Conservation (phyloP, 2,113 vertebrate species). For the Galeopterus variegatus region DNA sequence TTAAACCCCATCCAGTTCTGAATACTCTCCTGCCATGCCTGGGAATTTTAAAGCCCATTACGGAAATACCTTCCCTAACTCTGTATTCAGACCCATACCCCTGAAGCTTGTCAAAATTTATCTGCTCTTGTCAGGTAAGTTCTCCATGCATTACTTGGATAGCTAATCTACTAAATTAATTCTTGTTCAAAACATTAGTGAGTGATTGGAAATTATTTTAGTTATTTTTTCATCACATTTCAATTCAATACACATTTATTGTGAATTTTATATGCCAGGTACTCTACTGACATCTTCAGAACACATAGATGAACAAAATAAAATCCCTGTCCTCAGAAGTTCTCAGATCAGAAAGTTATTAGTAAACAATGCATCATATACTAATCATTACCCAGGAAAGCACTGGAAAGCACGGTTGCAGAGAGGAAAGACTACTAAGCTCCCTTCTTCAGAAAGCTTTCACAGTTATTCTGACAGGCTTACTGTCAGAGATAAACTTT, state of each 20-base stretch:
- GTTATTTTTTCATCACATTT: background rate
- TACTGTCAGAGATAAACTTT: background rate
- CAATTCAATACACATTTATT: background rate
- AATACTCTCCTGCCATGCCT: background rate
- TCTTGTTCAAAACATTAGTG: background rate
- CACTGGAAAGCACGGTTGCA: background rate
- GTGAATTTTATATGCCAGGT: background rate
- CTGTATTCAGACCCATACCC: background rate
- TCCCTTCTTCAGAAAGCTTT: background rate
- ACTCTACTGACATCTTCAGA: background rate
- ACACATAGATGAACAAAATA: background rate
- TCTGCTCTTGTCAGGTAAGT: background rate
- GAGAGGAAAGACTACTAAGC: background rate
- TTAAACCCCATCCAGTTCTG: background rate
- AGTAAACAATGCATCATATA: background rate
- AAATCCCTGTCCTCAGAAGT: background rate
- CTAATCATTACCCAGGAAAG: background rate
- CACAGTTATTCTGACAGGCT: background rate
- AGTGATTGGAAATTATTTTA: background rate
- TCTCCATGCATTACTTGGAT: background rate
- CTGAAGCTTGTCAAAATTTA: background rate
- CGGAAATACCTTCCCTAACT: background rate
- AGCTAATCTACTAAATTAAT: constrained; percentile 1
- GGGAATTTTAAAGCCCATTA: background rate
- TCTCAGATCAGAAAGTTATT: background rate